phyloP scores from a whole-genome alignment of 2,888 invertebrate species.

The Bugula neritina region DNA sequence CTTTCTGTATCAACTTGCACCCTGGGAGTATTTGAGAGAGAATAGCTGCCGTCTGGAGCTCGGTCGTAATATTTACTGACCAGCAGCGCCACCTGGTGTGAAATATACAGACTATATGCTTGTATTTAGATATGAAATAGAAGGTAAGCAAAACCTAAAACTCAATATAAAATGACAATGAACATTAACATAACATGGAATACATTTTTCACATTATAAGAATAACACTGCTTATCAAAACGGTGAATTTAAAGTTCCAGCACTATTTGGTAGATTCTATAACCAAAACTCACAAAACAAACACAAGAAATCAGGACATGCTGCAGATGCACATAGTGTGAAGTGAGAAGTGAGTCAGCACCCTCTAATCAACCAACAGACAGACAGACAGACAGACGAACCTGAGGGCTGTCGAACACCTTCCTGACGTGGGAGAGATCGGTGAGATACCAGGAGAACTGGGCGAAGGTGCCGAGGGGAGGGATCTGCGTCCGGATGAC shows the following conservation, averaged over 20 bases:
- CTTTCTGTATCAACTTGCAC: constrained; percentile 41
- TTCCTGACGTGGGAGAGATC: constrained; percentile 67
- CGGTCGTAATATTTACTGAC: constrained; percentile 63
- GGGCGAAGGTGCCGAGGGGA: constrained; percentile 64
- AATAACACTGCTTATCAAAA: too few relatives aligned
- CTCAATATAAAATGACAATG: background rate
- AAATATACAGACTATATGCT: constrained; percentile 24
- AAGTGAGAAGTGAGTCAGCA: too few relatives aligned
- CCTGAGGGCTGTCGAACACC: constrained; percentile 66
- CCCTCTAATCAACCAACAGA: too few relatives aligned
- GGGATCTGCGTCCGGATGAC: constrained; percentile 61
- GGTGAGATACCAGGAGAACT: constrained; percentile 68
- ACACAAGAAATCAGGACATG: too few relatives aligned
- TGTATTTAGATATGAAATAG: background rate
- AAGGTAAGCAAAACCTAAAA: background rate
- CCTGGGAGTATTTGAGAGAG: constrained; percentile 46
- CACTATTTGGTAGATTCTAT: too few relatives aligned
- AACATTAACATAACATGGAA: background rate
- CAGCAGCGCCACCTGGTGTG: constrained; percentile 60
- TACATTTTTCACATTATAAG: too few relatives aligned
- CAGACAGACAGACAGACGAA: too few relatives aligned
- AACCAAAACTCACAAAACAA: too few relatives aligned
- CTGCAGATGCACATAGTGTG: too few relatives aligned
- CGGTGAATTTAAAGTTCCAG: too few relatives aligned
- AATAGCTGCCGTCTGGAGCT: constrained; percentile 61